Base-by-base conservation (phyloP, 1,140 invertebrate species). In the Lanistes nyassanus region DNA sequence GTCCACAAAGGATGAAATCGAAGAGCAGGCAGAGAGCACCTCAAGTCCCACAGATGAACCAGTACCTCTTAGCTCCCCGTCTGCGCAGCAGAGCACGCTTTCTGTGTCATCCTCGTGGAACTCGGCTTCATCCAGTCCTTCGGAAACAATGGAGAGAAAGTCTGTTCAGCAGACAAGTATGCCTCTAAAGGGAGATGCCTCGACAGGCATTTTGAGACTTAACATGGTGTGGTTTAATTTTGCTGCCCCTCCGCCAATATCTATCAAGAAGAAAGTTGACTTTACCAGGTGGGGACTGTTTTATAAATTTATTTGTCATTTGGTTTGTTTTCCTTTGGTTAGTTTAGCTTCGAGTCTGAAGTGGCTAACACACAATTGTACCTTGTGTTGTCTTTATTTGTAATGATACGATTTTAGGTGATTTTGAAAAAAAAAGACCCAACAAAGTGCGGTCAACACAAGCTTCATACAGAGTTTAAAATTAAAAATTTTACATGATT, bases 191-290 rank as follows among this genome's bases (percentile, higher is more conserved):
- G 88, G 89, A 6, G 88, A 91, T 85, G 88, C 89, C 7, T 89
- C 90, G 5, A 88, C 88, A 78, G 89, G 89, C 51, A 83, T 88
- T 2, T 94, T 98, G 58, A 94, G 98, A 84, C 89, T 98, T 7
- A 94, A 95, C 86, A 94, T 94, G 0, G 94, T 97, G 19, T 99
- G 97, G 97, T 97, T 98, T 81, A 98, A 98, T 88, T 98, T 98
- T 91, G 97, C 97, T 29, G 97, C 97, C 0, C 97, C 97, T 2
- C 97, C 97, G 0, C 92, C 95, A 79, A 95, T 96, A 23, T 96
- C 97, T 0, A 97, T 97, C 51, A 98, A 96, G 0, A 92, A 95
- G 66, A 98, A 98, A 90, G 97, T 98, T 75, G 97, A 98, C 88
- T 97, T 95, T 84, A 98, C 96, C 0, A 93, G 94, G 94, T 94